Evolutionary conservation across 2,113 vertebrate species (phyloP), one percentile per base, ranked within the genome.

Genomic region (Sarotherodon lohbergeri): DNA sequence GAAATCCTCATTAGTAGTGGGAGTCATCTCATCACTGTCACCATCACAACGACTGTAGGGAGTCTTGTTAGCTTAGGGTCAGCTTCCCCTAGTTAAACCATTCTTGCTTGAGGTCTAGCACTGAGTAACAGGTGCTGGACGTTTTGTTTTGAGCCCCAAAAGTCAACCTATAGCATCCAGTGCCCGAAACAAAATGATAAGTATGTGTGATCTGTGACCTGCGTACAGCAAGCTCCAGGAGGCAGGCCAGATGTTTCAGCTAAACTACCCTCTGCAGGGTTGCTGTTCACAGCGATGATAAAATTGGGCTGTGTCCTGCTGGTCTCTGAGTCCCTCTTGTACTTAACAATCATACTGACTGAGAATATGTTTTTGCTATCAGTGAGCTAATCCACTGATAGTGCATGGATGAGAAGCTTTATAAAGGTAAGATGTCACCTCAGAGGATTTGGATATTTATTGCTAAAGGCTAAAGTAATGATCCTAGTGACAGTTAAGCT

Each of bases 1-100:
- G 79, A 85, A 82, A 27, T 86, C 85, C 91, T 96, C 93, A 94
- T 95, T 96, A 94, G 90, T 9, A 48, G 82, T 16, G 27, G 80
- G 32, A 90, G 80, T 93, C 63, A 8, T 85, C 89, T 92, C 90
- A 81, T 95, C 92, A 88, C 91, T 91, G 90, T 93, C 94, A 90
- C 87, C 88, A 81, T 71, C 85, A 87, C 85, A 90, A 81, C 71
- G 88, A 88, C 91, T 83, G 55, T 76, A 80, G 91, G 86, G 92
- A 86, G 85, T 55, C 86, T 93, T 88, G 91, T 94, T 94, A 92
- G 81, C 84, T 80, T 73, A 66, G 63, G 41, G 83, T 50, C 80
- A 71, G 82, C 71, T 39, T 83, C 41, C 73, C 24, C 86, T 83
- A 92, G 91, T 93, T 86, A 91, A 86, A 86, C 81, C 86, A 66